Evolutionary conservation across 2,888 invertebrate genomes (phyloP).

Genomic region (Tetragonisca angustula): DNA sequence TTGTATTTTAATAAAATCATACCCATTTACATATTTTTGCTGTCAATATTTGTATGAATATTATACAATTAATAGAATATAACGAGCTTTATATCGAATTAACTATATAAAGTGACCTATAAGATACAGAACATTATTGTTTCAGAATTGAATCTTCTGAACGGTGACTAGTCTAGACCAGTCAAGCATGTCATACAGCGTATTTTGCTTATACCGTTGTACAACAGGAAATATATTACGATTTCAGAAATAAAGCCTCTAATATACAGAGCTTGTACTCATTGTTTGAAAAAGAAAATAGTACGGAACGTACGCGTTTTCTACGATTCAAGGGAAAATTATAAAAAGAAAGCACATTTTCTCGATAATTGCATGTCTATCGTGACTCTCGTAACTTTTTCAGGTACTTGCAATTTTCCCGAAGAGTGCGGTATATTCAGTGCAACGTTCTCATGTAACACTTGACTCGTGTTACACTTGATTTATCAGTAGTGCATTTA

Average conservation of each 20-base stretch:
- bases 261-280: background rate
- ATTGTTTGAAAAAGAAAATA: slow-evolving; percentile 1
- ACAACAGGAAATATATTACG: background rate
- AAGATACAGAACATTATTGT: slow-evolving; percentile 27
- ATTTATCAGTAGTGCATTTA: slow-evolving; percentile 72
- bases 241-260: background rate
- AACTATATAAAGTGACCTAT: background rate
- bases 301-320: background rate
- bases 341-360: slow-evolving; percentile 14
- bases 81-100: background rate
- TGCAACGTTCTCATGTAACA: slow-evolving; percentile 69
- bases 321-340: slow-evolving; percentile 5
- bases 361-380: slow-evolving; percentile 32
- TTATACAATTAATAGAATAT: background rate
- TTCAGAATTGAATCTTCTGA: slow-evolving; percentile 17
- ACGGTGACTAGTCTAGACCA: slow-evolving; percentile 9
- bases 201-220: slow-evolving; percentile 4
- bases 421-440: slow-evolving; percentile 50
- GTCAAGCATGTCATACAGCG: slow-evolving; percentile 4
- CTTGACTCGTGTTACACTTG: slow-evolving; percentile 68
- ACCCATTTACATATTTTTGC: background rate
- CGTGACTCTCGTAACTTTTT: slow-evolving; percentile 55
- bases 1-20: background rate
- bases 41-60: background rate
- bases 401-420: slow-evolving; percentile 51